These are phyloP conservation scores for Mesembrinibis cayennensis DNA, from an alignment of 2,113 vertebrate genomes.

Conservation along the genomic window DNA sequence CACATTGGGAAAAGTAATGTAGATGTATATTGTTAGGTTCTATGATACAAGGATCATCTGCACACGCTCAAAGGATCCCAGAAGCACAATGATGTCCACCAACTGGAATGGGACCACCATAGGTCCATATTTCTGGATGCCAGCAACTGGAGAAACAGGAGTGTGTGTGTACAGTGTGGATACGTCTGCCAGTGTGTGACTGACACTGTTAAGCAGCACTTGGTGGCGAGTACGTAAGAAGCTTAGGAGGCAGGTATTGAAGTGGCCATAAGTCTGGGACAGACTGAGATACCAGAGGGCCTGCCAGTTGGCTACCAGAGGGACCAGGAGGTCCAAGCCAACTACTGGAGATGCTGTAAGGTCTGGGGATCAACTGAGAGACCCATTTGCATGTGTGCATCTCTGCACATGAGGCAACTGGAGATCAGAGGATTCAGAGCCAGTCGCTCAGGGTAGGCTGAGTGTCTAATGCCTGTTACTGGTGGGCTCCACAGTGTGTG, in stretches of 20 bases:
- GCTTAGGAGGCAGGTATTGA: neutral
- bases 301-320: neutral
- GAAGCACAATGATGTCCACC: neutral
- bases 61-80: neutral
- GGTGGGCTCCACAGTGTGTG: neutral
- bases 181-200: neutral
- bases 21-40: neutral
- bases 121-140: neutral
- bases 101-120: neutral
- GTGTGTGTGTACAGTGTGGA: fast-evolving
- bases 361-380: neutral
- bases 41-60: neutral
- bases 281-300: neutral
- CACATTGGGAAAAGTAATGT: neutral
- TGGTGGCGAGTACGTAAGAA: neutral
- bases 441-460: no score
- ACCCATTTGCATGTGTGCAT: neutral
- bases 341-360: neutral
- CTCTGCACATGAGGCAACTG: neutral
- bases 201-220: neutral
- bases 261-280: neutral
- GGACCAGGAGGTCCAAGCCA: neutral
- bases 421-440: neutral
- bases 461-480: neutral
- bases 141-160: neutral